Evolutionary conservation across 1,140 invertebrate genomes (phyloP).

Genomic region (Atta texana): DNA sequence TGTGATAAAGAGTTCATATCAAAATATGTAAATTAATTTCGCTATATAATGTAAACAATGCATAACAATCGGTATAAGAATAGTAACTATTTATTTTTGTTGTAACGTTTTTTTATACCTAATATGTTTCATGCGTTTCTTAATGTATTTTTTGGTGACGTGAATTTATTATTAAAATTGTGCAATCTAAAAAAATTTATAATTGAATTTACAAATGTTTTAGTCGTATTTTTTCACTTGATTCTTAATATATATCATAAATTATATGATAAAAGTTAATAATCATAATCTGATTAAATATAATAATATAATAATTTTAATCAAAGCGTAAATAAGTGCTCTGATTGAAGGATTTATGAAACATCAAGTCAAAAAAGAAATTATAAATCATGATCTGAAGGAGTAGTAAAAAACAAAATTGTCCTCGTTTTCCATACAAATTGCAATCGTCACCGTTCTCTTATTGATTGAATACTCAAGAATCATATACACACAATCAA

Average conservation of each 20-base stretch:
- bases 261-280: constrained; percentile 11
- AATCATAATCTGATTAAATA: not conserved
- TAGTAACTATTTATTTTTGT: not conserved
- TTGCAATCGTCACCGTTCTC: not conserved
- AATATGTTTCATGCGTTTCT: not conserved
- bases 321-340: constrained; percentile 15
- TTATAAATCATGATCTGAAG: not conserved
- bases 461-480: constrained; percentile 6
- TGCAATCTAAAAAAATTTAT: not conserved
- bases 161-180: not conserved
- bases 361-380: not conserved
- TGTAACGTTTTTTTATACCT: not conserved
- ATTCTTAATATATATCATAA: not conserved
- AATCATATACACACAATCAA: not conserved
- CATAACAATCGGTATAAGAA: not conserved
- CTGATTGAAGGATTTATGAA: not conserved
- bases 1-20: not conserved
- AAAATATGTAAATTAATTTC: not conserved
- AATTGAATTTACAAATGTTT: not conserved
- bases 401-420: not conserved
- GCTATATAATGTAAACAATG: not conserved
- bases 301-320: not conserved
- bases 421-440: constrained; percentile 22
- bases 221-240: not conserved
- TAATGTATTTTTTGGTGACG: not conserved